Evolutionary conservation across 1,140 invertebrate species (phyloP), one percentile per base, ranked within the genome.

Genomic region (Plodia interpunctella): DNA sequence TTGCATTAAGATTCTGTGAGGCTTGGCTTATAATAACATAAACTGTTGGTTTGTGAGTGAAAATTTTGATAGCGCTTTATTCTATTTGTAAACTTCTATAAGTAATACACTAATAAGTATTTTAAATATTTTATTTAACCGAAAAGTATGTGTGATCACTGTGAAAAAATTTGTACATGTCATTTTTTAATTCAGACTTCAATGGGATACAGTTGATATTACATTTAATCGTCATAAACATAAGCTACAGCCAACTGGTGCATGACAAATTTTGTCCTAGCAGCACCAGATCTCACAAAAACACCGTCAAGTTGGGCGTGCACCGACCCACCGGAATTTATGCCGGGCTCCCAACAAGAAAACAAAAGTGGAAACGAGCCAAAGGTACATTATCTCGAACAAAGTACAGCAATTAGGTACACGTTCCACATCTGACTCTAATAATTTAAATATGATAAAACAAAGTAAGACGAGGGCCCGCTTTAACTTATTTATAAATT

Each of bases 361-460:
- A 87, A 88, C 85, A 88, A 89, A 89, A 89, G 87, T 89, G 83
- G 81, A 87, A 74, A 71, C 77, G 80, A 74, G 80, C 87, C 84
- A 87, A 83, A 87, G 87, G 87, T 89, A 89, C 87, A 89, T 89
- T 89, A 89, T 88, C 87, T 89, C 86, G 86, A 60, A 87, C 83
- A 89, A 89, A 89, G 87, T 88, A 88, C 79, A 80, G 87, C 87
- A 89, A 89, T 89, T 89, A 89, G 82, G 85, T 88, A 89, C 87
- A 89, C 85, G 85, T 89, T 89, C 85, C 78, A 89, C 85, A 88
- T 89, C 85, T 88, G 80, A 88, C 85, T 89, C 83, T 80, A 87
- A 87, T 89, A 89, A 89, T 89, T 88, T 89, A 88, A 89, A 89
- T 89, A 89, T 89, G 87, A 89, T 89, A 89, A 87, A 89, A 89